Base-by-base conservation (phyloP, 2,113 vertebrate genomes). In the Passer domesticus region DNA sequence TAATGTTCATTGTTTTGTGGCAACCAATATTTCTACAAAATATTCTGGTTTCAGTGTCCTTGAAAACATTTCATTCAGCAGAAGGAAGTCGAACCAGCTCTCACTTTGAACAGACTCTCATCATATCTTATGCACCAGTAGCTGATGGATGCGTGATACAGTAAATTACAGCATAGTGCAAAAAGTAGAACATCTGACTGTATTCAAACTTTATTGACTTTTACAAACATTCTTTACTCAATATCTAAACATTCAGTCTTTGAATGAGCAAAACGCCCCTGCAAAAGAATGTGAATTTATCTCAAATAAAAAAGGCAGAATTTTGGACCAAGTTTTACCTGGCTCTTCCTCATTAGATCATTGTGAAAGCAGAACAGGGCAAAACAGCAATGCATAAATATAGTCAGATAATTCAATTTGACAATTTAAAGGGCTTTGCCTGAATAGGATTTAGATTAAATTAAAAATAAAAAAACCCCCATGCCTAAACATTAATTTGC, bases 131-230 rank as follows among this genome's bases (percentile, higher is more conserved):
- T 25, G 44, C 18, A 86, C 79, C 79, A 64, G 73, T 20, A 87
- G 60, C 17, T 10, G n/a, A 68, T 7, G 20, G 52, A 62, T 68
- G 55, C 0, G 0, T n/a, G 56, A 55, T 20, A 59, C 4, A 63
- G 24, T 55, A 84, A 80, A 78, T 83, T n/a, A 62, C 7, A 87
- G 28, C 11, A 31, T 63, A 90, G 52, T 31, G 33, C 1, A 11
- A 85, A 39, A 88, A 86, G 47, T 9, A 68, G 55, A 83, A 73
- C 4, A 31, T 53, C 58, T 63, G 39, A 44, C 22, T 78, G 24
- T 35, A 68, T 60, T 68, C 27, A 78, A 67, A 78, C 44, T 68
- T 87, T 27, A 64, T 12, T 69, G 55, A 83, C 53, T 78, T 93
- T 43, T 44, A 41, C 15, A 88, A 81, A 52, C 6, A 75, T 94